Conservation (phyloP, 2,113 vertebrate species). For the Brachirus orientalis region DNA sequence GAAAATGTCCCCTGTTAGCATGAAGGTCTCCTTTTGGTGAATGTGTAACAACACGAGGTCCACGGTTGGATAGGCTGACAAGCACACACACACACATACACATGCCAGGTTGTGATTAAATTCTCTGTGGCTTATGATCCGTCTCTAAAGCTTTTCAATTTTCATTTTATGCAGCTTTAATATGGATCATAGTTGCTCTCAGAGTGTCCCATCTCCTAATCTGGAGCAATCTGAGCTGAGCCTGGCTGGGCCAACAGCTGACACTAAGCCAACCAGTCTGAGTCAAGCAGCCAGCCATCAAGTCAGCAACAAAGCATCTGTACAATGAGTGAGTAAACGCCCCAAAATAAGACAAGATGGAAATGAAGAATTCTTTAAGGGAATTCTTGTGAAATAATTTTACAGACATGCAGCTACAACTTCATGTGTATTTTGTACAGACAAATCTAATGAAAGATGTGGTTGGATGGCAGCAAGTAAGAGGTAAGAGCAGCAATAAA, state of each 20-base stretch:
- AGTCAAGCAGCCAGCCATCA: too few species aligned
- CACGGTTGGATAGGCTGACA: too few species aligned
- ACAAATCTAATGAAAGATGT: too few species aligned
- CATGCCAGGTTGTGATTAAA: conserved; percentile 88
- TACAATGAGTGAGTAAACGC: conserved; percentile 15
- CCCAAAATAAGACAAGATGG: conserved; percentile 21
- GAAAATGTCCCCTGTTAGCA: too few species aligned
- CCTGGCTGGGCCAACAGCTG: conserved; percentile 85
- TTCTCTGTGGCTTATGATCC: conserved; percentile 88
- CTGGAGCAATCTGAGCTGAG: conserved; percentile 89
- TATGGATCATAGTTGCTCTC: conserved; percentile 89
- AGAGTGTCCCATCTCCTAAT: conserved; percentile 88
- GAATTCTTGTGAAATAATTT: too few species aligned
- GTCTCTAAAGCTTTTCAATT: conserved; percentile 94
- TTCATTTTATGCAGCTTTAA: conserved; percentile 98
- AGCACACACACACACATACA: conserved; percentile 37
- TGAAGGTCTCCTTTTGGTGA: too few species aligned
- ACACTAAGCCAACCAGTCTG: conserved; percentile 81
- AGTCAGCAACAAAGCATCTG: conserved; percentile 60
- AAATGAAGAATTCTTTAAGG: too few species aligned
- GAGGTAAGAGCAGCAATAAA: too few species aligned
- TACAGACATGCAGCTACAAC: too few species aligned
- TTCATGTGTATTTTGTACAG: too few species aligned
- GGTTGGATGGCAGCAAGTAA: too few species aligned
- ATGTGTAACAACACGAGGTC: too few species aligned